Evolutionary conservation across 2,797 vertebrate genomes (phyloP).

Genomic region (Falco naumanni): DNA sequence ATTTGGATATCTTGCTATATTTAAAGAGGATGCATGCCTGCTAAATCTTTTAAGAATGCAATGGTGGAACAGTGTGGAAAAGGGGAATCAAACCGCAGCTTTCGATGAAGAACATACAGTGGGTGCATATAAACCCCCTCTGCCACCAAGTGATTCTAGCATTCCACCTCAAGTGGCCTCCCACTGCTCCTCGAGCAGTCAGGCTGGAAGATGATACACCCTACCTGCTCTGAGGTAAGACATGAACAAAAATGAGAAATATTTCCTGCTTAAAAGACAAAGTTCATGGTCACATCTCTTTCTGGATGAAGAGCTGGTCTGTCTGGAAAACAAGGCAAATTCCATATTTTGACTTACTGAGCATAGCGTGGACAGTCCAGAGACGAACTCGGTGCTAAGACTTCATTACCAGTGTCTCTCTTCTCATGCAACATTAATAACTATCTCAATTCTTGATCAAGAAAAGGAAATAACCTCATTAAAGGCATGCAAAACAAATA

Average conservation of each 20-base stretch:
- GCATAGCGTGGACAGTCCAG: not conserved
- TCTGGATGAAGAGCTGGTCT: not conserved
- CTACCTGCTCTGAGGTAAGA: not conserved
- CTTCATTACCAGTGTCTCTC: not conserved
- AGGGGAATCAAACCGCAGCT: not conserved
- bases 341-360: not conserved
- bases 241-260: not conserved
- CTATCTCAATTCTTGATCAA: not conserved
- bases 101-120: not conserved
- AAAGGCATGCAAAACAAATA: not conserved
- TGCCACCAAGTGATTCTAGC: not conserved
- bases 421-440: not conserved
- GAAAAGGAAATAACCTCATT: not conserved
- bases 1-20: not conserved
- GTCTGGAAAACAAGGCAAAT: not conserved
- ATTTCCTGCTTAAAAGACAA: not conserved
- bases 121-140: not conserved
- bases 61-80: not conserved
- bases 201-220: not conserved
- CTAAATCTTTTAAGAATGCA: not conserved
- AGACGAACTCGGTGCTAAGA: not conserved
- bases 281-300: not conserved
- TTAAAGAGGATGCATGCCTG: not conserved
- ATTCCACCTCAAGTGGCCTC: not conserved
- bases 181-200: not conserved